A percentile compares a stretch with the other conserved stretches of the same genome.
phyloP scores from a whole-genome alignment of 2,797 vertebrate species.

The Mormyrus proboscirostris region DNA sequence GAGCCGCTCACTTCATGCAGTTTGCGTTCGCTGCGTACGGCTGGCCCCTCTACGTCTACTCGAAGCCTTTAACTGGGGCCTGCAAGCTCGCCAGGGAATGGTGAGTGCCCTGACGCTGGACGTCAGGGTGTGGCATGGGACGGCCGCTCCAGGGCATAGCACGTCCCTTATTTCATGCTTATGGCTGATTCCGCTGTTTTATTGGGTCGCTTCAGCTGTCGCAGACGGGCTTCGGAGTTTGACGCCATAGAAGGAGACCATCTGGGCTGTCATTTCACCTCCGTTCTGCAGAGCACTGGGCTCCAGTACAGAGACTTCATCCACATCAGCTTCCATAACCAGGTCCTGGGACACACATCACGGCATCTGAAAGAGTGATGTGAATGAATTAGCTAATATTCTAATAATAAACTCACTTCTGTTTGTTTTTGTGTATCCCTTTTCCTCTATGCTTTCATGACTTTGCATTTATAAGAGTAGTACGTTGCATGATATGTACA shows the following conservation, averaged over 20 bases:
- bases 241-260: slow-evolving; percentile 77
- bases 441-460: neutral
- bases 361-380: neutral
- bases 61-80: slow-evolving; percentile 74
- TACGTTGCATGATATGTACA: neutral
- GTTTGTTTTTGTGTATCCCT: neutral
- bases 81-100: slow-evolving; percentile 83
- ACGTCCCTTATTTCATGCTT: neutral
- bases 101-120: slow-evolving; percentile 53
- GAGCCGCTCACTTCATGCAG: slow-evolving; percentile 81
- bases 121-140: neutral
- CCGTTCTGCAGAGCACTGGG: slow-evolving; percentile 82
- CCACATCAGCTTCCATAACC: slow-evolving; percentile 90
- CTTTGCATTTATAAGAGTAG: neutral
- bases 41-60: slow-evolving; percentile 87
- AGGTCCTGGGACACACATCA: slow-evolving; percentile 56
- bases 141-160: neutral
- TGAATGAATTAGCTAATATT: neutral
- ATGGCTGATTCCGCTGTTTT: neutral
- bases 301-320: slow-evolving; percentile 94
- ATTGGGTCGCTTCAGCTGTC: slow-evolving; percentile 60
- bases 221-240: slow-evolving; percentile 57
- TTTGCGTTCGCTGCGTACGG: slow-evolving; percentile 90
- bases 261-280: slow-evolving; percentile 79
- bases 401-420: neutral